These are phyloP conservation scores for Styela plicata DNA, from an alignment of 23 tunicate genomes.

Conservation along the genomic window DNA sequence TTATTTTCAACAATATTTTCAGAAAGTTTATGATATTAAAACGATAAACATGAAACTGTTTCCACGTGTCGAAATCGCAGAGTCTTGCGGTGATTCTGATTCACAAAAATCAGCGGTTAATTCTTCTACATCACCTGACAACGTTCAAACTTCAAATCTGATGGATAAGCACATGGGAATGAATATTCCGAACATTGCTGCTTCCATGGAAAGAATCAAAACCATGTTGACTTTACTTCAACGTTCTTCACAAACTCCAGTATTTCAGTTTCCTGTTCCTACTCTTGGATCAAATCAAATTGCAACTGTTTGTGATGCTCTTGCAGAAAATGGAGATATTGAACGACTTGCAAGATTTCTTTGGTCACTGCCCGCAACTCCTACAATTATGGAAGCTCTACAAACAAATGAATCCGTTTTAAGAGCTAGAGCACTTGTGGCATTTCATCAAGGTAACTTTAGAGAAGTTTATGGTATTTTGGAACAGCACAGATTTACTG, in stretches of 20 bases:
- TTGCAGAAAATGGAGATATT: slow-evolving; percentile 81
- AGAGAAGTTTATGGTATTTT: slow-evolving; percentile 81
- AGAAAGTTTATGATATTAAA: no score
- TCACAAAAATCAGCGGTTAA: not conserved
- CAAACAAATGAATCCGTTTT: slow-evolving; percentile 75
- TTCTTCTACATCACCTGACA: not conserved
- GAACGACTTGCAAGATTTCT: slow-evolving; percentile 90
- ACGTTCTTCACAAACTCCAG: slow-evolving; percentile 8
- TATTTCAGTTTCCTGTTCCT: slow-evolving; percentile 43
- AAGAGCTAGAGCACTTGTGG: slow-evolving; percentile 84
- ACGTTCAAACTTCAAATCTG: no score
- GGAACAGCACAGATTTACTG: slow-evolving; percentile 77
- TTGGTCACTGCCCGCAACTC: slow-evolving; percentile 94
- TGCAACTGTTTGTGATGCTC: slow-evolving; percentile 81
- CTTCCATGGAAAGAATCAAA: slow-evolving; percentile 4
- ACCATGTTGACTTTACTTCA: slow-evolving; percentile 6
- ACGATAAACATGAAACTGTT: slow-evolving; percentile 26
- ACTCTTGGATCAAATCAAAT: slow-evolving; percentile 62
- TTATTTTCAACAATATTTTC: no score
- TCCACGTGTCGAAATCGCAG: slow-evolving; percentile 27
- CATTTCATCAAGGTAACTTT: slow-evolving; percentile 86
- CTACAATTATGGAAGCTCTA: slow-evolving; percentile 69
- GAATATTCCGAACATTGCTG: not conserved
- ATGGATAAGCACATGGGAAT: not conserved
- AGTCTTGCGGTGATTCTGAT: not conserved